Conservation (phyloP, 2,888 invertebrate genomes). For the Oscheius sp. region DNA sequence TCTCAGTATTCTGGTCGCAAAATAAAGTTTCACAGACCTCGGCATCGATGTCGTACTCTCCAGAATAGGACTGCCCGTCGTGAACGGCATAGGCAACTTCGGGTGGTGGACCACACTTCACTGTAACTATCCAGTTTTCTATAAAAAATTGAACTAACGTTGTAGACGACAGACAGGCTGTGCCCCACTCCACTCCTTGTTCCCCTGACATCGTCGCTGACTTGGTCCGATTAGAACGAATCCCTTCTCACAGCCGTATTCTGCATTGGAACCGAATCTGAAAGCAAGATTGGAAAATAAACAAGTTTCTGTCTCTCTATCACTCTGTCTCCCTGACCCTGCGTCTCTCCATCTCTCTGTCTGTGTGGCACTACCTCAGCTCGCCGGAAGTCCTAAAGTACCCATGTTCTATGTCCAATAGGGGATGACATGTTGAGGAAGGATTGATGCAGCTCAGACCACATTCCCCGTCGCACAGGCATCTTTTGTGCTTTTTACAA, state of each 20-base stretch:
- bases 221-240: constrained; percentile 75
- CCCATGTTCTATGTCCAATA: constrained; percentile 73
- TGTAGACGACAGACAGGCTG: constrained; percentile 74
- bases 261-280: constrained; percentile 71
- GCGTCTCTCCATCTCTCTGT: too few species aligned
- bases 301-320: not conserved
- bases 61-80: constrained; percentile 80
- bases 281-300: not conserved
- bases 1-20: too few species aligned
- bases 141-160: constrained; percentile 44
- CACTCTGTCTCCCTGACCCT: too few species aligned
- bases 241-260: constrained; percentile 75
- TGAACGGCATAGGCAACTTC: constrained; percentile 77
- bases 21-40: constrained; percentile 41
- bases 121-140: constrained; percentile 58
- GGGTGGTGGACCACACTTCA: constrained; percentile 76
- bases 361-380: constrained; percentile 49
- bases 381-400: constrained; percentile 72
- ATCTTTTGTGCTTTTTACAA: constrained; percentile 88
- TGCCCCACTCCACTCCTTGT: constrained; percentile 75
- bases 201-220: constrained; percentile 75
- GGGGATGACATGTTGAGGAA: constrained; percentile 73
- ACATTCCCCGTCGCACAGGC: constrained; percentile 92
- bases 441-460: constrained; percentile 98
- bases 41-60: constrained; percentile 69